Conservation (phyloP, 2,888 invertebrate species). For the Philonicus albiceps region DNA sequence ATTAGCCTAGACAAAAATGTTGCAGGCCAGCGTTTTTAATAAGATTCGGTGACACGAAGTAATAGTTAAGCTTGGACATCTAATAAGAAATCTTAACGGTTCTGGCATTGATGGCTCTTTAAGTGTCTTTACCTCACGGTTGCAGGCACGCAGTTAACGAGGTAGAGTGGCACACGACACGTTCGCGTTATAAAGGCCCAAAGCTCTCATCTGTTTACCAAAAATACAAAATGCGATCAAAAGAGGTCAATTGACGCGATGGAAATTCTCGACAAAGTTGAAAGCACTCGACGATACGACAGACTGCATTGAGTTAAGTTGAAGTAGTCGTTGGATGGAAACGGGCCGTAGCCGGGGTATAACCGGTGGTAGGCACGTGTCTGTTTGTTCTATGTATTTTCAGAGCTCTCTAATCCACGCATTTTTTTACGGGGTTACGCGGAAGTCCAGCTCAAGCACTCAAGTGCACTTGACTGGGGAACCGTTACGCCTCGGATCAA, state of each 20-base stretch:
- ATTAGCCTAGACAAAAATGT: too few species aligned
- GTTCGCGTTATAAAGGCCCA: neutral
- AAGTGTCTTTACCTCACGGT: neutral
- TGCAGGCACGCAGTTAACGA: neutral
- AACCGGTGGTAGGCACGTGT: neutral
- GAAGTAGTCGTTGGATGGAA: neutral
- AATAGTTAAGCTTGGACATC: neutral
- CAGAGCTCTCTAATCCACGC: neutral
- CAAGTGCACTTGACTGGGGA: constrained; percentile 1
- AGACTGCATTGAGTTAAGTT: neutral
- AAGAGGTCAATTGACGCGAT: constrained; percentile 11
- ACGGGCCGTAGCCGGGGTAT: neutral
- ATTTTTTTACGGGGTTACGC: constrained; percentile 4
- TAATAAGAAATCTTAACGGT: neutral
- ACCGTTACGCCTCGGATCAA: constrained; percentile 11
- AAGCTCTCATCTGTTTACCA: neutral
- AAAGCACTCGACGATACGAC: neutral
- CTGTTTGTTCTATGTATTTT: neutral
- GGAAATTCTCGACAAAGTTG: neutral
- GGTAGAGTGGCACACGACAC: neutral
- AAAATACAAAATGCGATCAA: neutral
- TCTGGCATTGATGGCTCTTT: neutral
- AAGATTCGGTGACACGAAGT: neutral
- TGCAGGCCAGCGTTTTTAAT: too few species aligned
- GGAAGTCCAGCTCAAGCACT: neutral